Percentiles rank a stretch among this genome's conserved stretches.
Conservation (phyloP, 2,888 invertebrate genomes). For the Megamerina dolium region DNA sequence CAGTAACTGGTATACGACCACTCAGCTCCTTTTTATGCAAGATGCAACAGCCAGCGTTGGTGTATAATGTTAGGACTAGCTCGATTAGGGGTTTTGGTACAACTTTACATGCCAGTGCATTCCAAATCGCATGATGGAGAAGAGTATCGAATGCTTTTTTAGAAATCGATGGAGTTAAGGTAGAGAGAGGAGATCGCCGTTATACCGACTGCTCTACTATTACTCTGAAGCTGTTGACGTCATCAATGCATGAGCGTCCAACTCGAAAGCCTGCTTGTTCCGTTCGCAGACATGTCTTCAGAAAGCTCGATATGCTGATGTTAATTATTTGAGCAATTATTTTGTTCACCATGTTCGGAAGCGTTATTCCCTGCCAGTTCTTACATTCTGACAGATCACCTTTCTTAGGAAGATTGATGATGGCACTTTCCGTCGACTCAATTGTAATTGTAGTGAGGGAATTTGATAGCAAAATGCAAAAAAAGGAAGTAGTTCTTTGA, state of each 20-base stretch:
- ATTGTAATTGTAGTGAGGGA: too few relatives aligned
- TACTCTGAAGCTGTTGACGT: neutral
- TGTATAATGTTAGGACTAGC: too few relatives aligned
- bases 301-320: neutral
- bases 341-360: too few relatives aligned
- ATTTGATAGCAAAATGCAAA: too few relatives aligned
- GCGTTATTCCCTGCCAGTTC: too few relatives aligned
- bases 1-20: neutral
- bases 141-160: constrained; percentile 1
- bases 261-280: neutral
- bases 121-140: neutral
- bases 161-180: neutral
- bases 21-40: too few relatives aligned
- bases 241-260: neutral
- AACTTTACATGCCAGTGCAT: neutral
- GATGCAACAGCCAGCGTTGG: too few relatives aligned
- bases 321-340: constrained; percentile 1
- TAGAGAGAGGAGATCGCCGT: neutral
- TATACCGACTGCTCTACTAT: neutral
- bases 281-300: neutral
- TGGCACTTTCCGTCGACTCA: too few relatives aligned
- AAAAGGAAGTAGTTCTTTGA: too few relatives aligned
- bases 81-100: too few relatives aligned
- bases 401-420: too few relatives aligned
- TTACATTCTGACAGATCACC: too few relatives aligned